These are phyloP conservation scores for Helleia helle DNA, from an alignment of 2,888 invertebrate species.

Conservation along the genomic window DNA sequence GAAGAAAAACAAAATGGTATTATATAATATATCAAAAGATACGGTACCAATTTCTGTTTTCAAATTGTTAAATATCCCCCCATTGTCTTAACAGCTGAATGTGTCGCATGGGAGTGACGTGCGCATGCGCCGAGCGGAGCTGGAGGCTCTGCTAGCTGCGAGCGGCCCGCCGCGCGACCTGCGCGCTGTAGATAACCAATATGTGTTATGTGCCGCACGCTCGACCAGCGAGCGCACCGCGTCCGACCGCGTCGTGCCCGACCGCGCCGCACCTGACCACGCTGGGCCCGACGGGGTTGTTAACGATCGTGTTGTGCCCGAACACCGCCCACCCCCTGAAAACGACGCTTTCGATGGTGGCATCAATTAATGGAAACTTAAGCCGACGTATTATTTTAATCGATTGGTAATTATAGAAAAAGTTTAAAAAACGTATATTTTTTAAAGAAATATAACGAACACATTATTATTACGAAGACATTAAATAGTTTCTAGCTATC, in stretches of 20 bases:
- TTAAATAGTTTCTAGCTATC: no score
- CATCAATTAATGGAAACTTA: neutral
- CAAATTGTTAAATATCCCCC: neutral
- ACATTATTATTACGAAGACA: no score
- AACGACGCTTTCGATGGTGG: neutral
- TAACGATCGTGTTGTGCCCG: neutral
- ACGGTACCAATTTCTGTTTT: constrained; percentile 12
- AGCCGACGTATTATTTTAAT: no score
- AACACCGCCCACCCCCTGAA: no score
- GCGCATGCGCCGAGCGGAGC: constrained; percentile 83
- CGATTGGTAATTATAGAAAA: no score
- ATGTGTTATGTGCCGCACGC: constrained; percentile 39
- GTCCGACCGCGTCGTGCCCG: neutral
- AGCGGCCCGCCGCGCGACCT: constrained; percentile 58
- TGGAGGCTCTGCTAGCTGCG: constrained; percentile 78
- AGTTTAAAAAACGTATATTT: no score
- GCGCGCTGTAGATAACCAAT: constrained; percentile 88
- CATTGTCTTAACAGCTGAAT: constrained; percentile 66
- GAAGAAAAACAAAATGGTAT: no score
- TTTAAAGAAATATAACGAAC: no score
- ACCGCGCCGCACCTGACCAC: neutral
- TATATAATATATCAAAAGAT: no score
- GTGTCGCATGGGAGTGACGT: constrained; percentile 88
- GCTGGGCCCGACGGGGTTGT: neutral
- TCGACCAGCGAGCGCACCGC: constrained; percentile 69